A percentile compares a stretch with the other conserved stretches of the same genome.
Evolutionary conservation across 2,797 vertebrate genomes (phyloP).

Genomic region (Scleropages formosus): DNA sequence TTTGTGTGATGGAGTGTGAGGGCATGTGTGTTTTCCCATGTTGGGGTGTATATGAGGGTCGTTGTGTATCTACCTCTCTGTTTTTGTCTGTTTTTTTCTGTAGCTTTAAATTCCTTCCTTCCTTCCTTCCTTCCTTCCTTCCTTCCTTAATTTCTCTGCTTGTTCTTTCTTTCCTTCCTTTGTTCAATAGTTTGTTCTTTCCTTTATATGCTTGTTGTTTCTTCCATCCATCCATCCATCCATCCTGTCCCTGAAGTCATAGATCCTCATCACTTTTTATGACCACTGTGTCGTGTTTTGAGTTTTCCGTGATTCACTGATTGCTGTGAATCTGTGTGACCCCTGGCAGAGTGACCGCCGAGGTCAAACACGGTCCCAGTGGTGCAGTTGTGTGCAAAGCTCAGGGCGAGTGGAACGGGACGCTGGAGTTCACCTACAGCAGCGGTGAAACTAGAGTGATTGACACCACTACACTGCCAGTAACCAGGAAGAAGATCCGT

Average conservation of each 20-base stretch:
- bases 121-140: too few species aligned
- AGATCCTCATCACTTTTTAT: too few species aligned
- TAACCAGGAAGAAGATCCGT: constrained; percentile 82
- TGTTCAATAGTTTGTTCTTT: neutral
- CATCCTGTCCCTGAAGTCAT: neutral
- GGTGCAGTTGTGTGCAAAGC: constrained; percentile 88
- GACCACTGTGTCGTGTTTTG: too few species aligned
- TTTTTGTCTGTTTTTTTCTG: neutral
- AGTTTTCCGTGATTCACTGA: too few species aligned
- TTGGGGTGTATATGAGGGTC: too few species aligned
- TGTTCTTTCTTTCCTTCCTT: neutral
- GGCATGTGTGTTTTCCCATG: too few species aligned
- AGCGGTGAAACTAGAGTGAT: constrained; percentile 89
- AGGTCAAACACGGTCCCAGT: constrained; percentile 88
- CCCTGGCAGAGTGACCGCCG: constrained; percentile 80
- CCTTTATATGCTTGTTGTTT: neutral
- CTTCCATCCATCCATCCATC: neutral
- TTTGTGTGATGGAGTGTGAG: too few species aligned
- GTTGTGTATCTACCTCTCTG: too few species aligned
- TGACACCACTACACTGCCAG: constrained; percentile 79
- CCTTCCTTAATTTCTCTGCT: too few species aligned
- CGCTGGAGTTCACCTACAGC: constrained; percentile 88
- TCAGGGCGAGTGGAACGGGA: constrained; percentile 95
- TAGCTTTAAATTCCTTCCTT: too few species aligned
- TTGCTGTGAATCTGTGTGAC: neutral